Evolutionary conservation across 2,797 vertebrate genomes (phyloP).

Genomic region (Morelia viridis): DNA sequence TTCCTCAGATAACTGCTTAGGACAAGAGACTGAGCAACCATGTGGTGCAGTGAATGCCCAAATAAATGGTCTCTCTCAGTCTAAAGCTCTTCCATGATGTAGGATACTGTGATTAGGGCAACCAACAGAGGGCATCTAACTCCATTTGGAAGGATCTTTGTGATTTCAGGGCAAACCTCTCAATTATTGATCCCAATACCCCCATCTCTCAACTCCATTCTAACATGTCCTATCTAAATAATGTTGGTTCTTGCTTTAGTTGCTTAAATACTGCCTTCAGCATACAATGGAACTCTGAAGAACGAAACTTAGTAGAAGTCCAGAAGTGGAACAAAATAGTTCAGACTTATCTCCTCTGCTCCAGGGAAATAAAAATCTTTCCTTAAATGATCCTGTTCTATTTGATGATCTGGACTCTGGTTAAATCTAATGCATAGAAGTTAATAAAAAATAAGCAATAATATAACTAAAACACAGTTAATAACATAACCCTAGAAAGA

Average conservation of each 20-base stretch:
- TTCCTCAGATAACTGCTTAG: not conserved
- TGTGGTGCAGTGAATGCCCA: not conserved
- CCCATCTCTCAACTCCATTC: not conserved
- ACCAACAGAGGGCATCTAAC: not conserved
- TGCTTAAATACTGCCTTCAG: not conserved
- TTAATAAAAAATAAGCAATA: not conserved
- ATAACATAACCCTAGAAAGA: not conserved
- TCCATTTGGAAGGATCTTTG: not conserved
- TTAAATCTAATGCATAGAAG: not conserved
- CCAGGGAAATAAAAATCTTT: not conserved
- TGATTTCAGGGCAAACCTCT: not conserved
- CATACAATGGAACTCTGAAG: not conserved
- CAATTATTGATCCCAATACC: not conserved
- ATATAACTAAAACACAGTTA: not conserved
- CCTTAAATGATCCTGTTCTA: not conserved
- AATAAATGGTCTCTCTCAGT: not conserved
- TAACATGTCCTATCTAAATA: not conserved
- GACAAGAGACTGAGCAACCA: not conserved
- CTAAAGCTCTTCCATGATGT: not conserved
- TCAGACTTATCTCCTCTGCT: not conserved
- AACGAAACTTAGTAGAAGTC: not conserved
- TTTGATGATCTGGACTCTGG: not conserved
- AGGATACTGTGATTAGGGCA: not conserved
- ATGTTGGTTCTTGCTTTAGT: not conserved
- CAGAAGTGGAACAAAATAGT: not conserved